Percentiles rank a stretch among this genome's conserved stretches.
Evolutionary conservation across 1,140 invertebrate species (phyloP).

Genomic region (Macrobrachium rosenbergii): DNA sequence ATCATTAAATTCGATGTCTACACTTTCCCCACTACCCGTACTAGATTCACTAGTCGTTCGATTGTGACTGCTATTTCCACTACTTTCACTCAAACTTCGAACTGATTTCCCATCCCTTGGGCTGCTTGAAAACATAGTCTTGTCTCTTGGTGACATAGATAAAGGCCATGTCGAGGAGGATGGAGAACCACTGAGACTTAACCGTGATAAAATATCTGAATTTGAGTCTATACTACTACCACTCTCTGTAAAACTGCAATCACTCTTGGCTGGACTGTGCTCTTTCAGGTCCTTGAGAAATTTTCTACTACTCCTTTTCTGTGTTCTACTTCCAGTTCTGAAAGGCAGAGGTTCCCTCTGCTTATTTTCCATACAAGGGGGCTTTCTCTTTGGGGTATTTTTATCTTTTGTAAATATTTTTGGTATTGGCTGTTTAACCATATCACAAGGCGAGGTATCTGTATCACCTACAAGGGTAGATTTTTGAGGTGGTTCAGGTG

Average conservation of each 20-base stretch:
- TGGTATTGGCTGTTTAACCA: conserved; percentile 24
- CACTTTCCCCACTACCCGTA: conserved; percentile 11
- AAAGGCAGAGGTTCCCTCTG: not conserved
- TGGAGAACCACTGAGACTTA: not conserved
- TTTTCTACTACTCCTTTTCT: conserved; percentile 25
- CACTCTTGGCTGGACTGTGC: not conserved
- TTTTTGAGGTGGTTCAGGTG: not conserved
- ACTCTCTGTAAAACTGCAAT: too few species aligned
- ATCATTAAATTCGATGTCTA: conserved; percentile 27
- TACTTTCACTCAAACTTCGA: conserved; percentile 8
- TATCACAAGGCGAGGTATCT: not conserved
- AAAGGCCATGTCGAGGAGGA: not conserved
- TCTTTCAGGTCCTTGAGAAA: conserved; percentile 31
- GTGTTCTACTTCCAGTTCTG: conserved; percentile 10
- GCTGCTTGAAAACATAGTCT: not conserved
- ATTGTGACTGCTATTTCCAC: not conserved
- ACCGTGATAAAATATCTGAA: not conserved
- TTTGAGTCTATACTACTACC: not conserved
- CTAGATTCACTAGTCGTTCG: conserved; percentile 28
- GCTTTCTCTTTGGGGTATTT: conserved; percentile 21
- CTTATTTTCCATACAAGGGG: not conserved
- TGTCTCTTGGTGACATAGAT: not conserved
- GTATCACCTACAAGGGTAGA: not conserved
- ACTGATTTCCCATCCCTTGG: not conserved
- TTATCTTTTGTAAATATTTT: conserved; percentile 31